A percentile compares a stretch with the other conserved stretches of the same genome.
Evolutionary conservation across 2,888 invertebrate species (phyloP).

Genomic region (Crioceris asparagi): DNA sequence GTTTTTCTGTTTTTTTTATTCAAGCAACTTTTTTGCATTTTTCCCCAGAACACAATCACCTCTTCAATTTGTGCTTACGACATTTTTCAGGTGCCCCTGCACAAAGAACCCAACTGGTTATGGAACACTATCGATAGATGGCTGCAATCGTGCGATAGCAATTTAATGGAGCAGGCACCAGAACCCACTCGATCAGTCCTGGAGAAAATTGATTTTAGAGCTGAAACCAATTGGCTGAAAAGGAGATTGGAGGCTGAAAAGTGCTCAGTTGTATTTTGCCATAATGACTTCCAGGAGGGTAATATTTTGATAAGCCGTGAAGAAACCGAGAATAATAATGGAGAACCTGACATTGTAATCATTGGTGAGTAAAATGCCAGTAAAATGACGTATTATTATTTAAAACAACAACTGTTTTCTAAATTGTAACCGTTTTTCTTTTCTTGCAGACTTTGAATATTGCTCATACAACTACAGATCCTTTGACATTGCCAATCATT

Average conservation of each 20-base stretch:
- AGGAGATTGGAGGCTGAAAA: conserved; percentile 44
- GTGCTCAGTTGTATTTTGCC: conserved; percentile 85
- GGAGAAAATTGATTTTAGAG: conserved; percentile 43
- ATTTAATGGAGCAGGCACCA: conserved; percentile 32
- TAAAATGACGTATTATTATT: background rate
- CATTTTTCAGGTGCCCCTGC: conserved; percentile 63
- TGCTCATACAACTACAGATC: conserved; percentile 90
- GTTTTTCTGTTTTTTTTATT: too few relatives aligned
- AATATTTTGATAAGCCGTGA: conserved; percentile 50
- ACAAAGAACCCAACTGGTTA: conserved; percentile 91
- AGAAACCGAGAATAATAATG: conserved; percentile 24
- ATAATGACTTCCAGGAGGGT: conserved; percentile 93
- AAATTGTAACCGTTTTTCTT: background rate
- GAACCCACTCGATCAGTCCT: conserved; percentile 22
- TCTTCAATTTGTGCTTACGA: conserved; percentile 1
- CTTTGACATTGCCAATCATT: conserved; percentile 91
- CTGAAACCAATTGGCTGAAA: conserved; percentile 63
- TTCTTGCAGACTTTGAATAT: conserved; percentile 72
- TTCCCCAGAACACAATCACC: too few relatives aligned
- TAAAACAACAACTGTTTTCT: background rate
- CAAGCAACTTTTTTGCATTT: too few relatives aligned
- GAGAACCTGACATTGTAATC: conserved; percentile 30
- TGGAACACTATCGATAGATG: conserved; percentile 84
- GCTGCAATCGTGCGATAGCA: conserved; percentile 48
- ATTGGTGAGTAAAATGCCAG: conserved; percentile 35